Evolutionary conservation across 2,888 invertebrate genomes (phyloP), one percentile per base, ranked within the genome.

Genomic region (Nomada ferruginata): DNA sequence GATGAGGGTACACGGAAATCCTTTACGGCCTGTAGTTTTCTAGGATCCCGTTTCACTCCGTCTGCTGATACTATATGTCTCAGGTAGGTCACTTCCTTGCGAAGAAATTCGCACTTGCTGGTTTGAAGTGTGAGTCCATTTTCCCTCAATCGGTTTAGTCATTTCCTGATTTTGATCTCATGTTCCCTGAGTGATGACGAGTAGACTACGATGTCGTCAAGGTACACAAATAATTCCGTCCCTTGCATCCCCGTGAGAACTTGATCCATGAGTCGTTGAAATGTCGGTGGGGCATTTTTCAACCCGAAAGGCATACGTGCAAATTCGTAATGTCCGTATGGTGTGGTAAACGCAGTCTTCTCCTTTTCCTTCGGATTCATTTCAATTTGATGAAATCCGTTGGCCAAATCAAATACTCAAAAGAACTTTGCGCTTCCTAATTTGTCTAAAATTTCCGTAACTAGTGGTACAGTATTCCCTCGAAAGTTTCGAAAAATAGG

Each of bases 401-500:
- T 44, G 1, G 72, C 63, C 20, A 63, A 44, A 18, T 72, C 72
- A 1, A 55, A n/a, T 0, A 44, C 15, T 0, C 13, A 29, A 18
- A 72, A 72, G 4, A 63, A 63, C n/a, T 72, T 72, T 0, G 63
- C 61, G 2, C 72, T 23, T 2, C 53, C 72, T 20, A 72, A 1
- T 18, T 63, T 42, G 13, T 53, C 63, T 18, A 63, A 52, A 11
- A 72, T 72, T 15, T 72, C 63, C 0, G 53, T 15, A 23, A 63
- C 63, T 4, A 36, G 26, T 5, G 29, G 59, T 29, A n/a, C n/a
- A n/a, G n/a, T n/a, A n/a, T n/a, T n/a, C n/a, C n/a, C n/a, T n/a
- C n/a, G n/a, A n/a, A n/a, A n/a, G n/a, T n/a, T n/a, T n/a, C n/a
- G n/a, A n/a, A n/a, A n/a, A n/a, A n/a, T n/a, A n/a, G n/a, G n/a